Conservation (phyloP, 1,140 invertebrate genomes). For the Rhopalosiphum padi region DNA sequence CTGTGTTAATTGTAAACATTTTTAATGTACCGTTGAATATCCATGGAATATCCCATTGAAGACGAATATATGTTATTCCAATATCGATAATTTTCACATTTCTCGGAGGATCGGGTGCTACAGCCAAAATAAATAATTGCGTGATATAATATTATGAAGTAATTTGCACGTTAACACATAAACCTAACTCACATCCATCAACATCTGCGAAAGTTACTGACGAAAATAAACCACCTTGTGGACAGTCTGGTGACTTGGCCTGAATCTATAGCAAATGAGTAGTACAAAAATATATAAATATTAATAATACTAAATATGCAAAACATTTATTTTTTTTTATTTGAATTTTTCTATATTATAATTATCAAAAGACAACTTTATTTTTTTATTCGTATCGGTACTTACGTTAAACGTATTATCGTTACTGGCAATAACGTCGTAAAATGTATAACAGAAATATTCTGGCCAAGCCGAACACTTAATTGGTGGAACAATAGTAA, state of each 20-base stretch:
- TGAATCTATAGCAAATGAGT: neutral
- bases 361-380: neutral
- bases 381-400: neutral
- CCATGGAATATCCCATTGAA: conserved; percentile 44
- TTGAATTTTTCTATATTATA: neutral
- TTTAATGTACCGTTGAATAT: conserved; percentile 22
- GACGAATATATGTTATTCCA: neutral
- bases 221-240: neutral
- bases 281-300: neutral
- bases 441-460: conserved; percentile 20
- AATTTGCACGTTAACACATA: neutral
- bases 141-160: neutral
- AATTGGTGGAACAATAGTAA: neutral
- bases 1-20: neutral
- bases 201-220: neutral
- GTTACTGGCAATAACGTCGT: neutral
- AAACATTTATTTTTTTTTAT: neutral
- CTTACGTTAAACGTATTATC: neutral
- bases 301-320: neutral
- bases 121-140: neutral
- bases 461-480: conserved; percentile 27
- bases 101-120: neutral
- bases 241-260: neutral
- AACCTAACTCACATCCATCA: conserved; percentile 1
- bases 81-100: neutral